These are phyloP conservation scores for Pammene fasciana DNA, from an alignment of 2,888 invertebrate genomes.

Conservation along the genomic window DNA sequence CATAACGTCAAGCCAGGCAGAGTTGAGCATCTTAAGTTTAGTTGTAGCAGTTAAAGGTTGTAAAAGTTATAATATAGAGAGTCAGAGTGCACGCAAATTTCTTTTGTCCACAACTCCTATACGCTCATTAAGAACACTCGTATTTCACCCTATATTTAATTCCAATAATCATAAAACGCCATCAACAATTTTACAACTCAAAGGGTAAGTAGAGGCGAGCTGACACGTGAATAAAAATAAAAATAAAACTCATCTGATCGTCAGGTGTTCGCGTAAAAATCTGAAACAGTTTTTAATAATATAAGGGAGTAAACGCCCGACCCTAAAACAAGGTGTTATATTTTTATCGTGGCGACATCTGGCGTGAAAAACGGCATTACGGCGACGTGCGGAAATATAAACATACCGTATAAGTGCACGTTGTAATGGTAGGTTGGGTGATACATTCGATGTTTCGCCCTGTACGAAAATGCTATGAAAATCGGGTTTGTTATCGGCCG, in stretches of 20 bases:
- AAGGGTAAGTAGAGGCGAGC: conserved; percentile 8
- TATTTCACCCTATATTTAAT: conserved; percentile 1
- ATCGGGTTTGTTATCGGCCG: background rate
- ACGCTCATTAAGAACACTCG: too few species aligned
- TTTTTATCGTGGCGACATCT: conserved; percentile 41
- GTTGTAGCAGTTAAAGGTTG: too few species aligned
- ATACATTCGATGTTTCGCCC: conserved; percentile 18
- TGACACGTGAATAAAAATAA: conserved; percentile 21
- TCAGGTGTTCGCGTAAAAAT: conserved; percentile 31
- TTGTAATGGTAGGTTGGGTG: conserved; percentile 17
- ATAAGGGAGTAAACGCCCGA: conserved; percentile 32
- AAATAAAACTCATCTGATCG: conserved; percentile 28
- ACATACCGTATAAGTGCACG: conserved; percentile 19
- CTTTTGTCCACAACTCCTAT: too few species aligned
- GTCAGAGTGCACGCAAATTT: too few species aligned
- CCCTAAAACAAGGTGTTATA: conserved; percentile 42
- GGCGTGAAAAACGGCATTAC: conserved; percentile 35
- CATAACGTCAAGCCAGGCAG: too few species aligned
- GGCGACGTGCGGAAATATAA: conserved; percentile 23
- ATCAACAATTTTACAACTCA: conserved; percentile 33
- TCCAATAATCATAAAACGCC: conserved; percentile 34
- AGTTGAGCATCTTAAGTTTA: too few species aligned
- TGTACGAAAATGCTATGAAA: conserved; percentile 2
- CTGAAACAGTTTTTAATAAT: conserved; percentile 36
- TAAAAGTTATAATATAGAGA: too few species aligned